Evolutionary conservation across 37 sponge, comb jelly and placozoan genomes (phyloP), one percentile per base, ranked within the genome.

Genomic region (Oscarella lobularis): DNA sequence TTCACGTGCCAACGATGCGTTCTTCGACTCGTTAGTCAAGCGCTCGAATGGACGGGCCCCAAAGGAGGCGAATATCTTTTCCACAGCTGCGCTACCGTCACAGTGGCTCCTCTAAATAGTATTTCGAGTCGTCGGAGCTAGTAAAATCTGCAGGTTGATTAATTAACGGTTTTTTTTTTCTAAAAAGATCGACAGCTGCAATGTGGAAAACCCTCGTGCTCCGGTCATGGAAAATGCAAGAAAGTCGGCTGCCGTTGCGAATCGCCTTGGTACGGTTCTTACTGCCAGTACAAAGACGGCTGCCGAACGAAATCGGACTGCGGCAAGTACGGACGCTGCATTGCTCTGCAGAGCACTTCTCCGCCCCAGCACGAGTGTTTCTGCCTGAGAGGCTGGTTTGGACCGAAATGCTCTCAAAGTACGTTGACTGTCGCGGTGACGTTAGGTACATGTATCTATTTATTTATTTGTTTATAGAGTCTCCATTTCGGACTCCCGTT

Each of bases 71-170:
- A 55, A 9, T 87, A 87, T 81, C 38, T 76, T 66, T 87, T 87
- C 79, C 83, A 81, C 81, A 72, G 74, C 65, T 87, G 88, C 80
- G 84, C 88, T 39, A 85, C 82, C 41, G 39, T n/a, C n/a, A n/a
- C n/a, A n/a, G n/a, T n/a, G n/a, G n/a, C n/a, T n/a, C n/a, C n/a
- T n/a, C n/a, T n/a, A n/a, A n/a, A n/a, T n/a, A n/a, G n/a, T n/a
- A n/a, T n/a, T n/a, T n/a, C n/a, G n/a, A n/a, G n/a, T n/a, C n/a
- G n/a, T n/a, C 83, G 20, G 27, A 74, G 35, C 77, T 87, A 0
- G 40, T 31, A 4, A 73, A 81, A n/a, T n/a, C n/a, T 14, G 20
- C 9, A 48, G 60, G 60, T 48, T 48, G 14, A 48, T 20, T 48
- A 48, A 48, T 48, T 48, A 48, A 9, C 20, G 60, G 20, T 48